Evolutionary conservation across 1,140 invertebrate genomes (phyloP).

Genomic region (Acromyrmex charruanus): DNA sequence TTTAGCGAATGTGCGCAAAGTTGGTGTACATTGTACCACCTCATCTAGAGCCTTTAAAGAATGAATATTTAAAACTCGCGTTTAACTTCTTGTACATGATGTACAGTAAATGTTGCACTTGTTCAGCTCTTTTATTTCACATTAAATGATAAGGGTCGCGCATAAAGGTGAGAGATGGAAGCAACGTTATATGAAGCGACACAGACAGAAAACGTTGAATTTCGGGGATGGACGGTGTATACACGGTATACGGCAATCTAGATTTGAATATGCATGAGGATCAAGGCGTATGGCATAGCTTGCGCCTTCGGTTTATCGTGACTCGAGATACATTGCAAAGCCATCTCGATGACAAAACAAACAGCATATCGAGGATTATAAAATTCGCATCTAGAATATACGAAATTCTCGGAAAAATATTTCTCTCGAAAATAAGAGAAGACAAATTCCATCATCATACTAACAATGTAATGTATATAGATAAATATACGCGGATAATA

Average conservation of each 20-base stretch:
- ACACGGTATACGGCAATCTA: slow-evolving; percentile 43
- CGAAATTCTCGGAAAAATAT: slow-evolving; percentile 21
- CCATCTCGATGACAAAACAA: slow-evolving; percentile 51
- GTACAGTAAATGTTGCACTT: not conserved
- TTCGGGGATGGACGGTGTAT: slow-evolving; percentile 55
- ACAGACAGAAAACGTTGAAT: slow-evolving; percentile 42
- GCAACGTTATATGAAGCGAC: not conserved
- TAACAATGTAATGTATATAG: not conserved
- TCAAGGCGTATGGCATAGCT: slow-evolving; percentile 36
- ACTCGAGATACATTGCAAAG: slow-evolving; percentile 53
- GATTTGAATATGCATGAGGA: slow-evolving; percentile 60
- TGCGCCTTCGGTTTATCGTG: slow-evolving; percentile 60
- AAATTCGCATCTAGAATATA: slow-evolving; percentile 38
- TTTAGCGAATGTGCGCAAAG: too few species aligned
- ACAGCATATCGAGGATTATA: slow-evolving; percentile 54
- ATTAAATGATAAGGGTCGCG: not conserved
- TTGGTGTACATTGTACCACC: too few species aligned
- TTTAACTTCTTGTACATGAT: not conserved
- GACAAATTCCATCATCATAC: slow-evolving; percentile 13
- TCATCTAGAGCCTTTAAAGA: not conserved
- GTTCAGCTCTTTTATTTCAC: slow-evolving; percentile 10
- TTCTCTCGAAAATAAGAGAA: not conserved
- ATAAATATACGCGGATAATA: not conserved
- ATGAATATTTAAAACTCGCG: slow-evolving; percentile 30
- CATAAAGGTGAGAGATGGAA: slow-evolving; percentile 32